Percentiles rank a stretch among this genome's conserved stretches.
phyloP scores from a whole-genome alignment of 1,140 invertebrate species.

The Charaxes varanes region DNA sequence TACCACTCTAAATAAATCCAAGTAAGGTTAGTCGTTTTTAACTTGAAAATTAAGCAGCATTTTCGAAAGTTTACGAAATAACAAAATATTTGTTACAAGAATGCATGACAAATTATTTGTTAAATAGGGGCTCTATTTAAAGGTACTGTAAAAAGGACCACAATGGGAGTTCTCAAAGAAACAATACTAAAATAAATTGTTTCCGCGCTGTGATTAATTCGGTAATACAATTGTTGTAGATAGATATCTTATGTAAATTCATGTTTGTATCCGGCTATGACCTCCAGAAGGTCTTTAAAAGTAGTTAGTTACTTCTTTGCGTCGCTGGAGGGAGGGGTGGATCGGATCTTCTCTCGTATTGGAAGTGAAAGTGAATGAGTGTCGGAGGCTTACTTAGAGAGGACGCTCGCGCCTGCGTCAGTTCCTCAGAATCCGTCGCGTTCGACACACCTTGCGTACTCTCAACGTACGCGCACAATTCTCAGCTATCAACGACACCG shows the following conservation, averaged over 20 bases:
- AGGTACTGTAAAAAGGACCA: neutral
- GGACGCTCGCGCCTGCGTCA: slow-evolving; percentile 56
- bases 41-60: no score
- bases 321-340: slow-evolving; percentile 39
- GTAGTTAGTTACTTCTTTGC: slow-evolving; percentile 28
- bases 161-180: neutral
- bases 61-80: no score
- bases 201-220: slow-evolving; percentile 9
- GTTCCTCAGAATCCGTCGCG: slow-evolving; percentile 58
- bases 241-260: slow-evolving; percentile 47
- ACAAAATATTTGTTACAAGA: no score
- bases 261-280: slow-evolving; percentile 55
- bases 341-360: slow-evolving; percentile 56
- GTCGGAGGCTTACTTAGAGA: slow-evolving; percentile 71
- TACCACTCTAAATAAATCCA: no score
- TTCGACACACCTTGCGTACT: slow-evolving; percentile 39
- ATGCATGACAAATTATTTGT: no score
- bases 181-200: slow-evolving; percentile 2
- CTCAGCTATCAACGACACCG: slow-evolving; percentile 24
- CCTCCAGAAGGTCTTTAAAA: slow-evolving; percentile 62
- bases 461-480: slow-evolving; percentile 27
- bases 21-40: no score
- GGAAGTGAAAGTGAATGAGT: slow-evolving; percentile 74
- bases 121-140: no score
- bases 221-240: slow-evolving; percentile 10